These are phyloP conservation scores for Ariopsis seemanni DNA, from an alignment of 2,113 vertebrate species.

Conservation along the genomic window DNA sequence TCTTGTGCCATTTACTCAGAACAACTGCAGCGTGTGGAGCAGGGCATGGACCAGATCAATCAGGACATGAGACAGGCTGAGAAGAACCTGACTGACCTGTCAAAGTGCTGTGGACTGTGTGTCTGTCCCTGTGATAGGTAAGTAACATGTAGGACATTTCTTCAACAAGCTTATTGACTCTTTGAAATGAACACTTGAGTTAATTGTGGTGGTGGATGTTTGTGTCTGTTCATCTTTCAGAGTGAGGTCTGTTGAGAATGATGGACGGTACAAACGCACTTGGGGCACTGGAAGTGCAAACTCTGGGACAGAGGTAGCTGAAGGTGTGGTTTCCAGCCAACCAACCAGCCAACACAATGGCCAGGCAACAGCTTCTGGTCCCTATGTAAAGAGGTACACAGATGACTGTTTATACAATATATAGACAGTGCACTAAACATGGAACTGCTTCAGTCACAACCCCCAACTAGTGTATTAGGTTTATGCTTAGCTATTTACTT, in stretches of 20 bases:
- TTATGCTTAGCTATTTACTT: neutral
- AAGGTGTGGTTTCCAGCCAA: conserved; percentile 78
- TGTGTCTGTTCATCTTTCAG: conserved; percentile 60
- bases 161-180: neutral
- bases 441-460: neutral
- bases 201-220: neutral
- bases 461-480: neutral
- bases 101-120: conserved; percentile 94
- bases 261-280: conserved; percentile 82
- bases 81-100: conserved; percentile 93
- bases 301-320: conserved; percentile 16
- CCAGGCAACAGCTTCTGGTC: conserved; percentile 61
- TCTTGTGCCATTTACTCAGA: conserved; percentile 69
- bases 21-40: conserved; percentile 85
- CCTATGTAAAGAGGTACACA: conserved; percentile 78
- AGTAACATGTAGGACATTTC: neutral
- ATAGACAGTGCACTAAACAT: neutral
- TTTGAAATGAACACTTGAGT: neutral
- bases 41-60: conserved; percentile 97
- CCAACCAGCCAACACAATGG: conserved; percentile 70
- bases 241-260: conserved; percentile 83
- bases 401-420: neutral
- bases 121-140: conserved; percentile 95
- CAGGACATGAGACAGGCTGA: conserved; percentile 94
- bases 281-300: conserved; percentile 78